Evolutionary conservation across 1,140 invertebrate species (phyloP), one percentile per base, ranked within the genome.

Genomic region (Pogonomyrmex californicus): DNA sequence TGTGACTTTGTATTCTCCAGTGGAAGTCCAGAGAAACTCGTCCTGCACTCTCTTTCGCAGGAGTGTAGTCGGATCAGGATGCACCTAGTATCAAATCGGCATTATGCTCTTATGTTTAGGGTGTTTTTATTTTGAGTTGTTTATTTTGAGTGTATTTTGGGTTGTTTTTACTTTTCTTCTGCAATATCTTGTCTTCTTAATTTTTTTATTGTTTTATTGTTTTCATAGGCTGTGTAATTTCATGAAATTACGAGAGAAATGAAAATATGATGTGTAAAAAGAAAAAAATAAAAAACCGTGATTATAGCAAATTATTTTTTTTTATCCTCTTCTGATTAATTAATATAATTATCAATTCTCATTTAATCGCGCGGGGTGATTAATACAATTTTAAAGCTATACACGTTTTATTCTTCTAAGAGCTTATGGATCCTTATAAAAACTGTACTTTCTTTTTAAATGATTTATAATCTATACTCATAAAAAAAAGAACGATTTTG

Each of bases 41-140:
- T 63, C 63, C 38, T 71, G 77, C 49, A 60, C 86, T 90, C 89
- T 90, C 86, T 77, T 87, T 87, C 51, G 47, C 79, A 83, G 79
- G 79, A 75, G 79, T 83, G 79, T 83, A 83, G 54, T 62, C 10
- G 79, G 30, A 75, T 75, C n/a, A 23, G 68, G 41, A 83, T 83
- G 79, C 79, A 83, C 68, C 79, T 75, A 68, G 56, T 23, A 60
- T 68, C 54, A 83, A 73, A 14, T 23, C 10, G 41, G 4, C 3
- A 75, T 30, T 38, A 12, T 7, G 4, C 30, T 44, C 2, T 33
- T 38, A 14, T 0, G 0, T 65, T 71, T n/a, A 14, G 17, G 3
- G 0, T 47, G 5, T 23, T 23, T 23, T 23, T 23, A 23, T 23
- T 23, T 23, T 23, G 23, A 23, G 23, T 23, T 23, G 23, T 23